Percentiles rank a stretch among this genome's conserved stretches.
These are phyloP conservation scores for Zaprionus tsacasi DNA, from an alignment of 1,140 invertebrate species.

Conservation along the genomic window DNA sequence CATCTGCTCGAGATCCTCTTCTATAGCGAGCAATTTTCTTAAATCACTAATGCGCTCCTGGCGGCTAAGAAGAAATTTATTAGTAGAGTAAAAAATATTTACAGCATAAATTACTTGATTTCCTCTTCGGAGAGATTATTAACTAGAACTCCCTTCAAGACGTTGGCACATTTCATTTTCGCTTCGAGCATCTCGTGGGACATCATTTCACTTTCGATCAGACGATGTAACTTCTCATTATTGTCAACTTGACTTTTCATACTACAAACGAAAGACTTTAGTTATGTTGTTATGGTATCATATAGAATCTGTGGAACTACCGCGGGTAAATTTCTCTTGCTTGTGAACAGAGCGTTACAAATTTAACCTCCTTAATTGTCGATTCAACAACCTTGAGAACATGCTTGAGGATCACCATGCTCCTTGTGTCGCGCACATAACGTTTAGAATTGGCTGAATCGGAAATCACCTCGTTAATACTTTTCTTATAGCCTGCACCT, in stretches of 20 bases:
- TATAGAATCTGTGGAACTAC: slow-evolving; percentile 19
- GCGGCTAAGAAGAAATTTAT: slow-evolving; percentile 40
- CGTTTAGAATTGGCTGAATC: slow-evolving; percentile 53
- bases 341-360: slow-evolving; percentile 71
- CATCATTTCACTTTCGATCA: slow-evolving; percentile 70
- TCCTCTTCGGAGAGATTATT: slow-evolving; percentile 78
- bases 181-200: slow-evolving; percentile 64
- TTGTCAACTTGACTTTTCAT: slow-evolving; percentile 80
- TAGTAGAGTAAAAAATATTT: not conserved
- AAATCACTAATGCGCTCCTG: slow-evolving; percentile 64
- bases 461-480: slow-evolving; percentile 29
- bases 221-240: slow-evolving; percentile 72
- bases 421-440: slow-evolving; percentile 75
- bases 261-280: slow-evolving; percentile 26
- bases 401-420: slow-evolving; percentile 72
- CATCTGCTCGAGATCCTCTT: slow-evolving; percentile 39
- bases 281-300: not conserved
- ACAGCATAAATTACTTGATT: slow-evolving; percentile 51
- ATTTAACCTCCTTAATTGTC: slow-evolving; percentile 74
- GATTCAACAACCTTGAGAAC: slow-evolving; percentile 69
- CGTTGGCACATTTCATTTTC: slow-evolving; percentile 74
- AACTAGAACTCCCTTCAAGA: slow-evolving; percentile 63
- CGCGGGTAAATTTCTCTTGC: slow-evolving; percentile 77
- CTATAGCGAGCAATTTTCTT: slow-evolving; percentile 36
- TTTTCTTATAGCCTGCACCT: slow-evolving; percentile 12